phyloP scores from a whole-genome alignment of 2,113 vertebrate genomes.

The Forbesichthys agassizii region DNA sequence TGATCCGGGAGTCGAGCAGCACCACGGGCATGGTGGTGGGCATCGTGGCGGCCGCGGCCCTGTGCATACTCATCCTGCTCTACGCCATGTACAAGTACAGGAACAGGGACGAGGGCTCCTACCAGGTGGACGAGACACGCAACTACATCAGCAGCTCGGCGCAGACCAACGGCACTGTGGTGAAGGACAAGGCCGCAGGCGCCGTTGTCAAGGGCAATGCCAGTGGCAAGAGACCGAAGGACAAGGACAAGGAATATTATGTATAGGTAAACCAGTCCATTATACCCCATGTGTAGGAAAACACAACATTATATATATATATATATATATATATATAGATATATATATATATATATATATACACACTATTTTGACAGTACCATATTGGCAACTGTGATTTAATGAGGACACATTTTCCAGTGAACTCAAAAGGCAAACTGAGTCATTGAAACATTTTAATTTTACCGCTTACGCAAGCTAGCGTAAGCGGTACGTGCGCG shows the following conservation, averaged over 20 bases:
- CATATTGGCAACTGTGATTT: conserved; percentile 82
- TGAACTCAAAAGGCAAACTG: conserved; percentile 60
- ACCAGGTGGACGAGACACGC: conserved; percentile 98
- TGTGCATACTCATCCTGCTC: conserved; percentile 99
- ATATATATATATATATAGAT: too few relatives aligned
- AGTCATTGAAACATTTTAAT: conserved; percentile 79
- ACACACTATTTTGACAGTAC: conserved; percentile 64
- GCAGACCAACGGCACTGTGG: conserved; percentile 94
- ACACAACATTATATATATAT: conserved; percentile 36
- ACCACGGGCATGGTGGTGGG: conserved; percentile 99
- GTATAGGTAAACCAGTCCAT: conserved; percentile 81
- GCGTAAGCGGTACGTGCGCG: too few relatives aligned
- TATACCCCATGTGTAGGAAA: conserved; percentile 51
- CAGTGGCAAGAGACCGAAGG: conserved; percentile 95
- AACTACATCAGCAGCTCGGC: conserved; percentile 99
- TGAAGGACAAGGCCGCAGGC: conserved; percentile 93
- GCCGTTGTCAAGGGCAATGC: conserved; percentile 82
- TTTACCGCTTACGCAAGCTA: too few relatives aligned
- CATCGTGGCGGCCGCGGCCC: conserved; percentile 95
- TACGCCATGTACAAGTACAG: conserved; percentile 99
- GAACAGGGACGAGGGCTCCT: conserved; percentile 99
- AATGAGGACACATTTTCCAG: conserved; percentile 73
- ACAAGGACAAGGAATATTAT: conserved; percentile 99
- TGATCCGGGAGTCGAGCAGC: conserved; percentile 98
- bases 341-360: too few relatives aligned